Evolutionary conservation across 2,797 vertebrate genomes (phyloP).

Genomic region (Brachyrhaphis roseni): DNA sequence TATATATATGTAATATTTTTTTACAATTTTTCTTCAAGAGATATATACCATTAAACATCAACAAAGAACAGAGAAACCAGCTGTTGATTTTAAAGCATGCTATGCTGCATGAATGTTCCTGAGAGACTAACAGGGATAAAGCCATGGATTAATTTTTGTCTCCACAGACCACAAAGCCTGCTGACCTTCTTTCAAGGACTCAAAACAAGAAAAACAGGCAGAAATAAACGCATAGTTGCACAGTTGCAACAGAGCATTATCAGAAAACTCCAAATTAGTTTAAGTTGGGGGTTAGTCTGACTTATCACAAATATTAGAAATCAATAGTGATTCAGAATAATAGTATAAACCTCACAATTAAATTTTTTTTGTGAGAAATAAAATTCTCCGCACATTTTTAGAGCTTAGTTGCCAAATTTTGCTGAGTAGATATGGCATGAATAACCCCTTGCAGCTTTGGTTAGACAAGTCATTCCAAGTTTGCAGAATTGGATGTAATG

Average conservation of each 20-base stretch:
- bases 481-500: constrained; percentile 3
- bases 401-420: background rate
- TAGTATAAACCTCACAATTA: background rate
- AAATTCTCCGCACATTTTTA: background rate
- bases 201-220: constrained; percentile 31
- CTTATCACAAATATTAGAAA: background rate
- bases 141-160: constrained; percentile 42
- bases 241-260: constrained; percentile 2
- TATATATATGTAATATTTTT: too few species aligned
- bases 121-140: constrained; percentile 34
- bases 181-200: constrained; percentile 56
- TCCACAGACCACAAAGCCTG: constrained; percentile 28
- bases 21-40: background rate
- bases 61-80: constrained; percentile 15
- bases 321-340: background rate
- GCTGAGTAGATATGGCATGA: constrained; percentile 4
- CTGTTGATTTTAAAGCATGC: constrained; percentile 23
- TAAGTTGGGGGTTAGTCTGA: background rate
- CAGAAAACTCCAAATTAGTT: background rate
- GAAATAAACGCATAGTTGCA: constrained; percentile 19
- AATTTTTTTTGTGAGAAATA: background rate
- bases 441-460: background rate
- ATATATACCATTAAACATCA: background rate
- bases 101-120: constrained; percentile 5
- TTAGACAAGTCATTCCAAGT: background rate